Evolutionary conservation across 2,797 vertebrate species (phyloP), one percentile per base, ranked within the genome.

Genomic region (Danio albolineatus): DNA sequence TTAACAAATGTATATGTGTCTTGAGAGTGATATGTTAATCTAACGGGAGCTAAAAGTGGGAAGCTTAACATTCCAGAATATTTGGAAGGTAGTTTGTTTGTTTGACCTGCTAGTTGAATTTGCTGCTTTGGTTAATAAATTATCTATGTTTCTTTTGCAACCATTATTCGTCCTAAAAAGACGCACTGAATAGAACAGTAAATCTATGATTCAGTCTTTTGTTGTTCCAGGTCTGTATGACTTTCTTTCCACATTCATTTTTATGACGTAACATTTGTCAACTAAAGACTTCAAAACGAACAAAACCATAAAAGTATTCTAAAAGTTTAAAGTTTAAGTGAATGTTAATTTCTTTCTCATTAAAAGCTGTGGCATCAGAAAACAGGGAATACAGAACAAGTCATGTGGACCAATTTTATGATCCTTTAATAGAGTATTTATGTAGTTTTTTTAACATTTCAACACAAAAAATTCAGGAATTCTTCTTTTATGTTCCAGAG

Each of bases 51-150:
- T 74, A 19, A 54, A 28, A n/a, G 10, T 13, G 16, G 16, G 53
- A 53, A 46, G 48, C 67, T 51, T 59, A 44, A 17, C 12, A 64
- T 75, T 64, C 48, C 61, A 41, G 41, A 62, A 56, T 38, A 61
- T 73, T 74, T 61, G 13, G 10, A n/a, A 39, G n/a, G 8, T 56
- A 69, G 57, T 78, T 67, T 82, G 54, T 78, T 79, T 56, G 39
- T 44, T 57, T 72, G 49, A 71, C 28, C 41, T 43, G 46, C 76
- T 69, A 67, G 59, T 81, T 70, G 44, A 44, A 61, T 76, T 51
- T 65, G 10, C 70, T 62, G 49, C 28, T 21, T 43, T 13, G 48
- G 38, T 19, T 72, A 14, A 49, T 10, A 8, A 44, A 57, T n/a
- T 19, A 13, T 44, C n/a, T n/a, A 65, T 69, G 36, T 72, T 65